Evolutionary conservation across 2,113 vertebrate genomes (phyloP).

Genomic region (Willisornis vidua): DNA sequence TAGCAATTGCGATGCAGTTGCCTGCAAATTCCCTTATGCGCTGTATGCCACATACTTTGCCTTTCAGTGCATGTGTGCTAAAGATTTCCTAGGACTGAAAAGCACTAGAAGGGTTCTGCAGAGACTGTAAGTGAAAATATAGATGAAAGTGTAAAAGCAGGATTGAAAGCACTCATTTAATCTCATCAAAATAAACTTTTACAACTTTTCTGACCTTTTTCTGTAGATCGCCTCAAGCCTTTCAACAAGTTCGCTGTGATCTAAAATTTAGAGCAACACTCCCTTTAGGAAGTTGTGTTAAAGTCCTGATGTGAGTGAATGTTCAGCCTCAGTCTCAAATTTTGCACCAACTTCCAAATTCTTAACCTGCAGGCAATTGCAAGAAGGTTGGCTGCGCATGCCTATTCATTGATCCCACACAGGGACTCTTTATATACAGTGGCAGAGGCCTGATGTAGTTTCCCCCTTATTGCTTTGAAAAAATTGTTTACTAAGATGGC

Average conservation of each 20-base stretch:
- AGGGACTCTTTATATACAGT: neutral
- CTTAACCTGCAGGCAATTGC: slow-evolving; percentile 58
- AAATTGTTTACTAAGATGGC: neutral
- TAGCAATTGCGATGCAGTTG: neutral
- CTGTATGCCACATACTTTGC: neutral
- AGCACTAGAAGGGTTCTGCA: slow-evolving; percentile 13
- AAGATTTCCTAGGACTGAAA: slow-evolving; percentile 23
- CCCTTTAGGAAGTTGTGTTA: slow-evolving; percentile 67
- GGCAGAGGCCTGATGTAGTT: neutral
- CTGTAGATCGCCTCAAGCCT: slow-evolving; percentile 62
- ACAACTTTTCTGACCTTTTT: slow-evolving; percentile 76
- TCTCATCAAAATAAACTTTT: slow-evolving; percentile 61
- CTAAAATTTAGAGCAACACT: slow-evolving; percentile 62
- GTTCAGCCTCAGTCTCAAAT: slow-evolving; percentile 39
- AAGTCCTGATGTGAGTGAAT: slow-evolving; percentile 52
- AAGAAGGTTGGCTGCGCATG: slow-evolving; percentile 69
- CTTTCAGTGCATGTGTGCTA: neutral
- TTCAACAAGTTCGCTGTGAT: slow-evolving; percentile 67
- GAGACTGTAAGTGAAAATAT: neutral
- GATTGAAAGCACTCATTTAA: slow-evolving; percentile 35
- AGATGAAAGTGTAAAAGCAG: slow-evolving; percentile 11
- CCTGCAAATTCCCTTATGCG: neutral
- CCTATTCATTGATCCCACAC: neutral
- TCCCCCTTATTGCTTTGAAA: neutral
- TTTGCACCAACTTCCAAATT: slow-evolving; percentile 51